Conservation (phyloP, 2,888 invertebrate genomes). For the Dynastes grantii region DNA sequence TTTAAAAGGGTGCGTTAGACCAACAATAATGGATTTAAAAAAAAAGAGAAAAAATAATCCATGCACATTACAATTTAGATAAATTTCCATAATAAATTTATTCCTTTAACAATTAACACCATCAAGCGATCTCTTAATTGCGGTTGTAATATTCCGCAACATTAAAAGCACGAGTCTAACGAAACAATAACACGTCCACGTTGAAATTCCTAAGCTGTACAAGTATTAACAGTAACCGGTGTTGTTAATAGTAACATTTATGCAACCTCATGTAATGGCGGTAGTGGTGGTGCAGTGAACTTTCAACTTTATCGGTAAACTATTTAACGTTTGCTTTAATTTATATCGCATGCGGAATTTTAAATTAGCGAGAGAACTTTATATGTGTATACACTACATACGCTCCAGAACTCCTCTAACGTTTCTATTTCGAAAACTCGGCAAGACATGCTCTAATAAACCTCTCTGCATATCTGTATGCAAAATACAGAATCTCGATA, state of each 20-base stretch:
- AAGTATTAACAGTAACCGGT: constrained; percentile 24
- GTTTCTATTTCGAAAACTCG: constrained; percentile 13
- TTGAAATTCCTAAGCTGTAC: constrained; percentile 12
- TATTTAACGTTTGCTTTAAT: constrained; percentile 42
- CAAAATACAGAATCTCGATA: neutral
- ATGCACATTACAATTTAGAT: neutral
- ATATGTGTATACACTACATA: neutral
- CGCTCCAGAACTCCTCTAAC: neutral
- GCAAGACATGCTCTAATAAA: constrained; percentile 9
- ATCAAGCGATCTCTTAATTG: constrained; percentile 8
- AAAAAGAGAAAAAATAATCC: no score
- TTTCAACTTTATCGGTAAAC: constrained; percentile 45
- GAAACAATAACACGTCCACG: neutral
- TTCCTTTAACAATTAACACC: neutral
- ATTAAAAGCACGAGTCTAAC: neutral
- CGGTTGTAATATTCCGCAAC: neutral
- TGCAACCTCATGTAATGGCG: constrained; percentile 20
- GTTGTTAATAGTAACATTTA: constrained; percentile 35
- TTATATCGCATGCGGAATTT: constrained; percentile 38
- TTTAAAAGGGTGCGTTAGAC: no score
- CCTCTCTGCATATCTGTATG: constrained; percentile 31
- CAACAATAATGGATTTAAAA: no score
- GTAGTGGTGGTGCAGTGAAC: constrained; percentile 30
- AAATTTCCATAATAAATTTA: neutral
- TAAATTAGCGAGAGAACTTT: constrained; percentile 25